A percentile compares a stretch with the other conserved stretches of the same genome.
phyloP scores from a whole-genome alignment of 2,888 invertebrate genomes.

The Euclidia mi region DNA sequence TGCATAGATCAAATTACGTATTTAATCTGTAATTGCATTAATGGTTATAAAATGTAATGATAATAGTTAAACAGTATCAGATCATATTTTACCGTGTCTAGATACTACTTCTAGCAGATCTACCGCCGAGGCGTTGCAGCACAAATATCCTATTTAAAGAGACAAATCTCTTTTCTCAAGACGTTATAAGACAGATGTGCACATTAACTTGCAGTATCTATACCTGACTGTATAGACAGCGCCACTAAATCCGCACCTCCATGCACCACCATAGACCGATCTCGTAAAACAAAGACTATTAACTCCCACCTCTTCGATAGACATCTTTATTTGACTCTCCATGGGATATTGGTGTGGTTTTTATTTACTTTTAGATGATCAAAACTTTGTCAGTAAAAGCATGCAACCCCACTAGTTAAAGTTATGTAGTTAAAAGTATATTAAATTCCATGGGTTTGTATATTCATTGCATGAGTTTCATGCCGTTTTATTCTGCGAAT shows the following conservation, averaged over 20 bases:
- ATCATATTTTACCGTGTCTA: too few relatives aligned
- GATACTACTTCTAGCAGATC: too few relatives aligned
- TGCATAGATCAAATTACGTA: too few relatives aligned
- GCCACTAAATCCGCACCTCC: constrained; percentile 61
- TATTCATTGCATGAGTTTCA: too few relatives aligned
- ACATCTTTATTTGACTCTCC: constrained; percentile 35
- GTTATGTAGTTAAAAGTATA: too few relatives aligned
- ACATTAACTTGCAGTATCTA: constrained; percentile 10
- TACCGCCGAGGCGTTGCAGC: neutral
- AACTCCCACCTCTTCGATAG: constrained; percentile 37
- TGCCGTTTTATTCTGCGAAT: too few relatives aligned
- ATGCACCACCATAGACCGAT: constrained; percentile 23
- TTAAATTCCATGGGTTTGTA: too few relatives aligned
- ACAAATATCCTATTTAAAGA: neutral
- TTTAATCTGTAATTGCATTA: too few relatives aligned
- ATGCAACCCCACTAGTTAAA: too few relatives aligned
- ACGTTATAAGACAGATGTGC: constrained; percentile 22
- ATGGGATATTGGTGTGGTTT: constrained; percentile 19
- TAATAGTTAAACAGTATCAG: too few relatives aligned
- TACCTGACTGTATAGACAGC: constrained; percentile 6
- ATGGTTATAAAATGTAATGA: too few relatives aligned
- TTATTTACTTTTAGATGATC: constrained; percentile 26
- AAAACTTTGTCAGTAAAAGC: constrained; percentile 16
- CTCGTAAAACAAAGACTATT: constrained; percentile 69
- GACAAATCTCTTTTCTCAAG: neutral